Conservation (phyloP, 2,888 invertebrate species). For the Laothoe populi region DNA sequence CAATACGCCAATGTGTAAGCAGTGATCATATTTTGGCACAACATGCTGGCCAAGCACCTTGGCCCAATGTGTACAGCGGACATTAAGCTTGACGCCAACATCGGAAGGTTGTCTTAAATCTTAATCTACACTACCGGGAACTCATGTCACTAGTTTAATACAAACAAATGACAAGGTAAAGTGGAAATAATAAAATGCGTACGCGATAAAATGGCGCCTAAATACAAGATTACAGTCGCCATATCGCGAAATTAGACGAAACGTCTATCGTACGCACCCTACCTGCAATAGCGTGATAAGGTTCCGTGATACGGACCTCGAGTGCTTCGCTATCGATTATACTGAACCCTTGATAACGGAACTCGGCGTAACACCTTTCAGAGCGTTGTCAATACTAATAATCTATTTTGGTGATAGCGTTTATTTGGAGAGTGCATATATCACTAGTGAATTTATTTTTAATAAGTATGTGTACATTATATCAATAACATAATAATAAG, state of each 20-base stretch:
- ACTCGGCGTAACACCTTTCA: background rate
- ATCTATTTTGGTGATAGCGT: background rate
- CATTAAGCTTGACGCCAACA: too few relatives aligned
- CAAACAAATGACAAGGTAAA: too few relatives aligned
- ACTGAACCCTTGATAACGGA: constrained; percentile 45
- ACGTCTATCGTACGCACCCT: background rate
- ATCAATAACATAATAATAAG: too few relatives aligned
- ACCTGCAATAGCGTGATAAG: background rate
- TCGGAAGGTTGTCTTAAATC: too few relatives aligned
- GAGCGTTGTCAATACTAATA: background rate
- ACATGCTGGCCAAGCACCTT: too few relatives aligned
- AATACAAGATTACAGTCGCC: constrained; percentile 11
- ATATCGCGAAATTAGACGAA: constrained; percentile 18
- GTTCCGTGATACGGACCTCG: constrained; percentile 36
- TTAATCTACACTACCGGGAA: too few relatives aligned
- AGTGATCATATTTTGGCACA: too few relatives aligned
- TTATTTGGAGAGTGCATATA: background rate
- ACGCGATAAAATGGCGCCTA: constrained; percentile 15
- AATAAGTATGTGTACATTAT: too few relatives aligned
- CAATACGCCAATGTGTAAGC: too few relatives aligned
- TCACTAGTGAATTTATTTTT: too few relatives aligned
- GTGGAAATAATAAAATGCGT: background rate
- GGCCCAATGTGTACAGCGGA: too few relatives aligned
- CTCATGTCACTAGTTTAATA: too few relatives aligned
- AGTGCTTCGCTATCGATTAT: constrained; percentile 54